Conservation (phyloP, 2,797 vertebrate genomes). For the Cyclopterus lumpus region DNA sequence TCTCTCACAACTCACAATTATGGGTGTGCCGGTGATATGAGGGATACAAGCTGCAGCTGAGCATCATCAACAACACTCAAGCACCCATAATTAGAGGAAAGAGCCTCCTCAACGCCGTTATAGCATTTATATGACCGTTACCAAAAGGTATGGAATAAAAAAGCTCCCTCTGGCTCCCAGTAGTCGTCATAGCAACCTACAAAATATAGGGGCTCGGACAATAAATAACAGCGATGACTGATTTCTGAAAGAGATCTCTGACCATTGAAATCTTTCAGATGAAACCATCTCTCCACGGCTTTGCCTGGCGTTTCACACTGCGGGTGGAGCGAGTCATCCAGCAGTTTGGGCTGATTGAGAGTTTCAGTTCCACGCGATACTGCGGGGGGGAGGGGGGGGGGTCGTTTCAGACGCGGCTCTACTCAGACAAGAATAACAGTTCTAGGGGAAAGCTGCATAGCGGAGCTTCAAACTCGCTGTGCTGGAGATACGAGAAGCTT, state of each 20-base stretch:
- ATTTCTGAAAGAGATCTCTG: conserved; percentile 7
- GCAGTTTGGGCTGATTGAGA: background rate
- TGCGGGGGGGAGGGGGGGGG: background rate
- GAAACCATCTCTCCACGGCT: background rate
- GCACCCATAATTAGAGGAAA: conserved; percentile 55
- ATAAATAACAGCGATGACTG: conserved; percentile 5
- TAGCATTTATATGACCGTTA: conserved; percentile 50
- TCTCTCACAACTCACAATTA: conserved; percentile 52
- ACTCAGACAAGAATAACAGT: background rate
- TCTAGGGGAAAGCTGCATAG: background rate
- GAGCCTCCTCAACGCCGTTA: conserved; percentile 52
- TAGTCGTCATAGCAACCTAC: conserved; percentile 52
- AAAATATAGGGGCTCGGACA: conserved; percentile 2
- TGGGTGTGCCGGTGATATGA: conserved; percentile 39
- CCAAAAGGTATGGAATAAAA: conserved; percentile 27
- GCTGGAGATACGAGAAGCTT: conserved; percentile 1
- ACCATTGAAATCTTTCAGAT: conserved; percentile 13
- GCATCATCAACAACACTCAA: conserved; percentile 57
- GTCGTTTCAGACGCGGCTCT: background rate
- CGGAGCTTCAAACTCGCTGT: conserved; percentile 20
- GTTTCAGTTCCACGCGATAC: background rate
- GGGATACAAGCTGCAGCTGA: conserved; percentile 55
- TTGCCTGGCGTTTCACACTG: background rate
- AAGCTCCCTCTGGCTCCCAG: conserved; percentile 9
- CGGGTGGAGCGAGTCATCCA: background rate